Conservation (phyloP, 1,140 invertebrate species). For the Drosophila setifemur region DNA sequence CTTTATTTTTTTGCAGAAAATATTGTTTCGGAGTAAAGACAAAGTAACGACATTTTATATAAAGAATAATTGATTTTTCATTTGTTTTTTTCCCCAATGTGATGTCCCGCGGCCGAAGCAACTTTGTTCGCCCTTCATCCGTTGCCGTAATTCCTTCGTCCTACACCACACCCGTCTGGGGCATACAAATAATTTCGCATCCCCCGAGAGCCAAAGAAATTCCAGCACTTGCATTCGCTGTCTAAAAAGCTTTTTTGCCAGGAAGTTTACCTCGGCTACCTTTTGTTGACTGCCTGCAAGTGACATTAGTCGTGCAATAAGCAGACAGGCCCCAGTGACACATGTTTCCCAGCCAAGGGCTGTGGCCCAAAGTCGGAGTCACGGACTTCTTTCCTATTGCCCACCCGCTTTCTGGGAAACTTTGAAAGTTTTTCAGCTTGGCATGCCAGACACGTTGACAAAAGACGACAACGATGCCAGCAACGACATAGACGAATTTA, state of each 20-base stretch:
- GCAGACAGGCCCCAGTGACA: conserved; percentile 75
- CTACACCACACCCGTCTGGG: conserved; percentile 47
- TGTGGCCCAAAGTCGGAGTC: conserved; percentile 35
- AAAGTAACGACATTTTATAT: no score
- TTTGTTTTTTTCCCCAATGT: neutral
- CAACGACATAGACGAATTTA: conserved; percentile 78
- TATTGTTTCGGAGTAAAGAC: no score
- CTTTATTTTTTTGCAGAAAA: no score
- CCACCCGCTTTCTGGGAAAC: conserved; percentile 6
- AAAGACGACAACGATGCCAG: conserved; percentile 71
- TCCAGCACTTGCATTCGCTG: conserved; percentile 60
- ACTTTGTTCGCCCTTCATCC: neutral
- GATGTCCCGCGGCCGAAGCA: neutral
- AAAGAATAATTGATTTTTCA: no score
- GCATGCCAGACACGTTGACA: conserved; percentile 78
- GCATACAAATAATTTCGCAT: conserved; percentile 68
- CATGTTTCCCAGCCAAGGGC: conserved; percentile 65
- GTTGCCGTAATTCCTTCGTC: conserved; percentile 20
- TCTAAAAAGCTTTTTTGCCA: conserved; percentile 66
- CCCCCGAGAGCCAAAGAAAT: conserved; percentile 53
- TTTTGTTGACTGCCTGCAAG: conserved; percentile 70
- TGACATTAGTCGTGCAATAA: conserved; percentile 80
- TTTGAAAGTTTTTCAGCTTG: conserved; percentile 65
- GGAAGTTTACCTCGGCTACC: conserved; percentile 70
- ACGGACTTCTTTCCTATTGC: conserved; percentile 2